Conservation (phyloP, 2,113 vertebrate species). For the Paradisaea rubra region DNA sequence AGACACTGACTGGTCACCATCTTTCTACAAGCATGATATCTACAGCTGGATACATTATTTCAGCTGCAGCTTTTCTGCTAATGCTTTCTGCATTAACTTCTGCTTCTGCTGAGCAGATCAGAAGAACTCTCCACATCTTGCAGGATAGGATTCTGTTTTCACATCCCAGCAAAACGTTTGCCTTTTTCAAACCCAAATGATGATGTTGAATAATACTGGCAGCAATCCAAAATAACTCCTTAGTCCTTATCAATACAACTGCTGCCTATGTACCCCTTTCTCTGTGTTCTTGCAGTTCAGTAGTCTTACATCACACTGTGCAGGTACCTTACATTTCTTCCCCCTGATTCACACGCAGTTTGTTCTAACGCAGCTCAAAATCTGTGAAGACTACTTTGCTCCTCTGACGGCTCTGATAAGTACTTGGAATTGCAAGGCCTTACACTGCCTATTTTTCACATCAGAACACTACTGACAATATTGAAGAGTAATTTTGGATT, state of each 20-base stretch:
- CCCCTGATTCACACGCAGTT: neutral
- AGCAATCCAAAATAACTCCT: neutral
- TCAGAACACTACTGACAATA: neutral
- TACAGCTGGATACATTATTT: neutral
- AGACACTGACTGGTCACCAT: neutral
- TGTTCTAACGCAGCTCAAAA: neutral
- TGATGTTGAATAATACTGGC: neutral
- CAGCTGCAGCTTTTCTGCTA: neutral
- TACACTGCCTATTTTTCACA: neutral
- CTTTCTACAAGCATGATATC: neutral
- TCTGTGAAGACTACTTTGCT: neutral
- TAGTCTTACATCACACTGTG: neutral
- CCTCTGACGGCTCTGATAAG: neutral
- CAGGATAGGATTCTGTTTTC: neutral
- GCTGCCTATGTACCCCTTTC: neutral
- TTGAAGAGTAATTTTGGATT: neutral
- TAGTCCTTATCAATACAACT: neutral
- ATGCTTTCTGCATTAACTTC: neutral
- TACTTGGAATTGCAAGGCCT: neutral
- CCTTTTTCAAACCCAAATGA: neutral
- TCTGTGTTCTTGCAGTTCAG: neutral
- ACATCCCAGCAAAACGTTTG: neutral
- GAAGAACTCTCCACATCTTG: neutral
- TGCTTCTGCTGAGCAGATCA: neutral
- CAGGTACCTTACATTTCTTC: neutral